A percentile compares a stretch with the other conserved stretches of the same genome.
Conservation (phyloP, 2,797 vertebrate species). For the Pseudochirops cupreus region DNA sequence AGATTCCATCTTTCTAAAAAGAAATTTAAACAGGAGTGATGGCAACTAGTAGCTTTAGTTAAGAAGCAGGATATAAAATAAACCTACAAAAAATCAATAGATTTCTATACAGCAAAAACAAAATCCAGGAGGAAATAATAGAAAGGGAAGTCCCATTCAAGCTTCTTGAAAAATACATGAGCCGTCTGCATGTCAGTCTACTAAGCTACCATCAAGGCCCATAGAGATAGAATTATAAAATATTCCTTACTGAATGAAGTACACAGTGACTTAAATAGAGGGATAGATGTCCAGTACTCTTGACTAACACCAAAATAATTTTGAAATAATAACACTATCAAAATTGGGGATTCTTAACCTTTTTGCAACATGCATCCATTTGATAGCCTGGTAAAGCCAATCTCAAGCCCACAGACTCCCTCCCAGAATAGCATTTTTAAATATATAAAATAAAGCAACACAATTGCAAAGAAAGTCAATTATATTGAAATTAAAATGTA, state of each 20-base stretch:
- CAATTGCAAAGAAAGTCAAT: neutral
- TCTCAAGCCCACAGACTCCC: neutral
- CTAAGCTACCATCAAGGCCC: neutral
- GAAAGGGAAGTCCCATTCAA: neutral
- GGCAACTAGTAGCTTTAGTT: constrained; percentile 1
- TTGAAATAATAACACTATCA: neutral
- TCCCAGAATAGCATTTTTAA: neutral
- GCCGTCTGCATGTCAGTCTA: neutral
- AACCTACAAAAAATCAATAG: neutral
- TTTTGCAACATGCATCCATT: neutral
- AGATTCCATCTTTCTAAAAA: constrained; percentile 27
- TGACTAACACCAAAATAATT: neutral
- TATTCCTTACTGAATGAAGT: neutral
- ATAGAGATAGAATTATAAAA: neutral
- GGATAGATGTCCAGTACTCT: neutral
- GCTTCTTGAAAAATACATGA: neutral
- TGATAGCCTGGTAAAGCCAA: neutral
- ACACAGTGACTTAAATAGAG: neutral
- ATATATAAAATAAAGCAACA: neutral
- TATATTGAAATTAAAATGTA: neutral
- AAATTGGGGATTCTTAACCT: neutral
- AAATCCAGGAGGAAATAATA: neutral
- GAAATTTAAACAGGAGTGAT: constrained; percentile 18
- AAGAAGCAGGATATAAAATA: neutral
- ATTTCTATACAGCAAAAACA: neutral